Evolutionary conservation across 2,113 vertebrate species (phyloP).

Genomic region (Brachypodius melanocephalos): DNA sequence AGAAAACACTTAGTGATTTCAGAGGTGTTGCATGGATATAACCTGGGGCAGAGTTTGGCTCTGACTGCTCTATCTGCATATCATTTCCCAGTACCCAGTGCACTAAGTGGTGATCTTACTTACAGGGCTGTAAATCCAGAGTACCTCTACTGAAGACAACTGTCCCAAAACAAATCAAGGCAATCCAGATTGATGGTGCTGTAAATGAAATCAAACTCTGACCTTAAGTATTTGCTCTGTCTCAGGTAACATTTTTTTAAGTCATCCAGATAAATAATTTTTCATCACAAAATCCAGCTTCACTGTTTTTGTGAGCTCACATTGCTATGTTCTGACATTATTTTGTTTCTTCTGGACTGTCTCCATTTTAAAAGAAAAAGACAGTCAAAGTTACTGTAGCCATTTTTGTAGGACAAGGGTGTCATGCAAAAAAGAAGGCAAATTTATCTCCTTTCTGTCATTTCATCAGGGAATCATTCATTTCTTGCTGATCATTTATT

Average conservation of each 20-base stretch:
- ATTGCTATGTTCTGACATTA: not conserved
- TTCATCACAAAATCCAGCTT: not conserved
- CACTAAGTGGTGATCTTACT: not conserved
- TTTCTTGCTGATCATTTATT: not conserved
- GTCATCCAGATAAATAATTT: not conserved
- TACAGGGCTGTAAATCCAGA: conserved; percentile 39
- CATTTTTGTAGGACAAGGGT: not conserved
- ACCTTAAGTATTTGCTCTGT: not conserved
- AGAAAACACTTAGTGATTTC: conserved; percentile 55
- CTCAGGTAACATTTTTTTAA: not conserved
- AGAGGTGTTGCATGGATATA: not conserved
- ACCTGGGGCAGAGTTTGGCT: conserved; percentile 20
- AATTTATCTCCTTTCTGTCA: not conserved
- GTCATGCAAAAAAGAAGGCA: not conserved
- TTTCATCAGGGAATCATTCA: not conserved
- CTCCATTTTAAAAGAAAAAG: not conserved
- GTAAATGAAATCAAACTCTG: not conserved
- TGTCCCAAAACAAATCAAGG: not conserved
- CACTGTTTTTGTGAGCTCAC: not conserved
- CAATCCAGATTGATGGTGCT: not conserved
- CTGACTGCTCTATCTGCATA: conserved; percentile 6
- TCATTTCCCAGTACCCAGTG: not conserved
- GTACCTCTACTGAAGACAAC: not conserved
- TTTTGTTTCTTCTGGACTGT: not conserved
- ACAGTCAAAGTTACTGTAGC: not conserved